These are phyloP conservation scores for Scolopax mira DNA, from an alignment of 2,113 vertebrate genomes.

Conservation along the genomic window DNA sequence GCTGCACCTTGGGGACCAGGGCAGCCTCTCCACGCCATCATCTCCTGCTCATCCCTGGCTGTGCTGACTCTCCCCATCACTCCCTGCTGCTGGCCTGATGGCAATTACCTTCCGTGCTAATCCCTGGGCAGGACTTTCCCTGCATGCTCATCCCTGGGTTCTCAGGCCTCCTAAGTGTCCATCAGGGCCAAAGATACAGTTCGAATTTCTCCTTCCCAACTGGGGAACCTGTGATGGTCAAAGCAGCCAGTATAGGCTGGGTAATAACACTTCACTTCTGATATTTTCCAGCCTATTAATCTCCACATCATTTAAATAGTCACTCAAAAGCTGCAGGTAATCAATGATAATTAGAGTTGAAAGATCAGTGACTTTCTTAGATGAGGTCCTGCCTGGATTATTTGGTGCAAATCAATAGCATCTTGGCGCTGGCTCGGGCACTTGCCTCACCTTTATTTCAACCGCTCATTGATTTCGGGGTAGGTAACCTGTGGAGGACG, in stretches of 20 bases:
- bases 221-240: background rate
- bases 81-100: rapidly evolving
- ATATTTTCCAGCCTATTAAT: slow-evolving; percentile 55
- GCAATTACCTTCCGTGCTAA: rapidly evolving
- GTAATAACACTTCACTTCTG: background rate
- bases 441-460: slow-evolving; percentile 63
- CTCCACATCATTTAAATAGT: slow-evolving; percentile 56
- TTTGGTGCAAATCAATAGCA: slow-evolving; percentile 55
- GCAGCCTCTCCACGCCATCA: rapidly evolving
- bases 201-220: background rate
- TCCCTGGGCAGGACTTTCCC: background rate
- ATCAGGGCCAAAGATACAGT: background rate
- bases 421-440: slow-evolving; percentile 16
- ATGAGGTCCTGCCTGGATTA: slow-evolving; percentile 60
- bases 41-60: too few relatives aligned
- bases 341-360: slow-evolving; percentile 66
- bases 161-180: background rate
- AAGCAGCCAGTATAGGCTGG: background rate
- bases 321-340: slow-evolving; percentile 36
- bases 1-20: rapidly evolving
- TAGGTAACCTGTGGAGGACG: background rate
- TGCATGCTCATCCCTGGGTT: background rate
- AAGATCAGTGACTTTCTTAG: slow-evolving; percentile 51
- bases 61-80: rapidly evolving
- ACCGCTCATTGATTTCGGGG: background rate